These are phyloP conservation scores for Sphyrna mokarran DNA, from an alignment of 2,113 vertebrate genomes.

Conservation along the genomic window DNA sequence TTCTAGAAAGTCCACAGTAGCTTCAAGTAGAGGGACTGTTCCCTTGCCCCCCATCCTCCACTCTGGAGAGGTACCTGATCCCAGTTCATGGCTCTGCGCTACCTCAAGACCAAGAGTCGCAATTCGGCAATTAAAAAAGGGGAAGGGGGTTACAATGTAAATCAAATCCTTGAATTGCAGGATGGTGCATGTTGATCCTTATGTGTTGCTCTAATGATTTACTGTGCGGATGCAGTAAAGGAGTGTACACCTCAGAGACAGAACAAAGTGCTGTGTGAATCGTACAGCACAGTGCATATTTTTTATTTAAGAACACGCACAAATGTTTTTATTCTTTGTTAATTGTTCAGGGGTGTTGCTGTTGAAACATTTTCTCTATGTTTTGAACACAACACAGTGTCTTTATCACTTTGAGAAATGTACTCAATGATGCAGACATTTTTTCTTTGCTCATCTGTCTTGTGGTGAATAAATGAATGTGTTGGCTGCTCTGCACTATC, in stretches of 20 bases:
- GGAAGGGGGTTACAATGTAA: not conserved
- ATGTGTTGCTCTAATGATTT: not conserved
- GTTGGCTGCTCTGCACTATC: constrained; percentile 28
- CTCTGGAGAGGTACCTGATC: not conserved
- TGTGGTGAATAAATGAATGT: not conserved
- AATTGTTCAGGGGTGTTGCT: not conserved
- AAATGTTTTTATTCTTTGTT: not conserved
- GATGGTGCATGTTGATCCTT: not conserved
- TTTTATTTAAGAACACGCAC: too few relatives aligned
- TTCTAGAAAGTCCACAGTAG: not conserved
- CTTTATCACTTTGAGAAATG: not conserved
- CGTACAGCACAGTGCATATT: not conserved
- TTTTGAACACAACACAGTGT: not conserved
- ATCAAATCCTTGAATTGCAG: not conserved
- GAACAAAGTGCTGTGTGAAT: not conserved
- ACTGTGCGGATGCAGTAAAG: not conserved
- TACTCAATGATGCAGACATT: constrained; percentile 44
- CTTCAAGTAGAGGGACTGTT: not conserved
- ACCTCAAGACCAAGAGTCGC: not conserved
- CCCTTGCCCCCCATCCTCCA: not conserved
- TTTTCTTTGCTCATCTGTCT: constrained; percentile 49
- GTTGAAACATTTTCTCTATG: not conserved
- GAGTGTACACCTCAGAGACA: not conserved
- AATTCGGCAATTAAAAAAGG: not conserved
- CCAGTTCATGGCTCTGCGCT: not conserved